Evolutionary conservation across 2,888 invertebrate species (phyloP), one percentile per base, ranked within the genome.

Genomic region (Xanthorhoe spadicearia): DNA sequence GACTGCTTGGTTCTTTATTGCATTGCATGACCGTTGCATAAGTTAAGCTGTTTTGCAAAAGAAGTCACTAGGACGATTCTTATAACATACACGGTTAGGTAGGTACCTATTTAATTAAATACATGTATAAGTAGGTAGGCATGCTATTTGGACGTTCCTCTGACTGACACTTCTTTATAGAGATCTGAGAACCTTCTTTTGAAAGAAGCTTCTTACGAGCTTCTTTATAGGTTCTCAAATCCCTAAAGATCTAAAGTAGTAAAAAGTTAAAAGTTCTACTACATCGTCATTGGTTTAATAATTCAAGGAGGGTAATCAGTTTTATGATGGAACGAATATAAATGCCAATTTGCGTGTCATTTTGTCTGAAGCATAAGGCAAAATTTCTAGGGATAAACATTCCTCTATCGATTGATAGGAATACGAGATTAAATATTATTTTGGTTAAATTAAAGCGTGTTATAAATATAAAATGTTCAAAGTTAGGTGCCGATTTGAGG

Each of bases 1-100:
- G 86, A 87, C 87, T 86, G 84, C 82, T 87, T 86, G 86, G 85
- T 84, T 88, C 88, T 90, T 89, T 90, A 90, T 85, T 87, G 87
- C 89, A 84, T 84, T 66, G 58, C 61, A 56, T 56, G 64, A 66
- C 68, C 73, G 70, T 84, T 85, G 83, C 84, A 81, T 84, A 84
- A 84, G 77, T 73, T 64, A 74, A 79, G 83, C 83, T 84, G 84
- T 85, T 86, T 84, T 85, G 80, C 58, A 52, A 46, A 59, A 60
- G 52, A 61, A 53, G 58, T 54, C 43, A 38, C 55, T 56, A 35
- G 59, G 60, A 55, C 59, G 51, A 61, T 54, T 46, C 53, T 23
- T 13, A 35, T 64, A 55, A 61, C 48, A 50, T 17, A 15, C 13
- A 48, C 13, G 10, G 46, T 4, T 15, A 15, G n/a, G n/a, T n/a